Percentiles rank a stretch among this genome's conserved stretches.
Conservation (phyloP, 2,797 vertebrate species). For the Ataeniobius toweri region DNA sequence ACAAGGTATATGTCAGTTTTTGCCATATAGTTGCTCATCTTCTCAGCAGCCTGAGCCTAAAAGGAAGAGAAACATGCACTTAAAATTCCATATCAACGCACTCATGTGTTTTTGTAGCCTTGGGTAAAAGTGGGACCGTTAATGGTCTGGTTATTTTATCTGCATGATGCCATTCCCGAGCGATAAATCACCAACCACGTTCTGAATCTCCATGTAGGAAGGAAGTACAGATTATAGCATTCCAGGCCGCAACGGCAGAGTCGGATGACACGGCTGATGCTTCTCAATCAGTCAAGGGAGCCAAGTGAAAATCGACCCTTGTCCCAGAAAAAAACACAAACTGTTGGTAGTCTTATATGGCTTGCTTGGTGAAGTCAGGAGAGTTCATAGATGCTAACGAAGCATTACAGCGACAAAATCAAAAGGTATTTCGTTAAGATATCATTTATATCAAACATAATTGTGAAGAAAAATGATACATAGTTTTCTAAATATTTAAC, state of each 20-base stretch:
- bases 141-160: slow-evolving; percentile 78
- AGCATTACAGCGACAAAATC: background rate
- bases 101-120: slow-evolving; percentile 78
- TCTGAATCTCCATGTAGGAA: slow-evolving; percentile 47
- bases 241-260: slow-evolving; percentile 42
- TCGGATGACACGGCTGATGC: slow-evolving; percentile 12
- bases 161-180: slow-evolving; percentile 68
- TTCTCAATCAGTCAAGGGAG: slow-evolving; percentile 14
- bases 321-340: slow-evolving; percentile 12
- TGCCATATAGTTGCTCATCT: slow-evolving; percentile 11
- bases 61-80: slow-evolving; percentile 51
- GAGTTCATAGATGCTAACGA: background rate
- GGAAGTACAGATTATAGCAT: slow-evolving; percentile 52
- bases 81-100: slow-evolving; percentile 69
- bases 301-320: background rate
- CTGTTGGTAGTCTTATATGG: background rate
- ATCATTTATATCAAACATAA: no score
- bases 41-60: slow-evolving; percentile 40
- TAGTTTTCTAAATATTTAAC: background rate
- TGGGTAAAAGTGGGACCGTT: slow-evolving; percentile 69
- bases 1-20: background rate
- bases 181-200: slow-evolving; percentile 73
- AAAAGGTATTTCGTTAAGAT: background rate
- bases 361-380: background rate
- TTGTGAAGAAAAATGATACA: background rate